phyloP scores from a whole-genome alignment of 64 coral and sea anemone genomes.

The Anthopleura sola region DNA sequence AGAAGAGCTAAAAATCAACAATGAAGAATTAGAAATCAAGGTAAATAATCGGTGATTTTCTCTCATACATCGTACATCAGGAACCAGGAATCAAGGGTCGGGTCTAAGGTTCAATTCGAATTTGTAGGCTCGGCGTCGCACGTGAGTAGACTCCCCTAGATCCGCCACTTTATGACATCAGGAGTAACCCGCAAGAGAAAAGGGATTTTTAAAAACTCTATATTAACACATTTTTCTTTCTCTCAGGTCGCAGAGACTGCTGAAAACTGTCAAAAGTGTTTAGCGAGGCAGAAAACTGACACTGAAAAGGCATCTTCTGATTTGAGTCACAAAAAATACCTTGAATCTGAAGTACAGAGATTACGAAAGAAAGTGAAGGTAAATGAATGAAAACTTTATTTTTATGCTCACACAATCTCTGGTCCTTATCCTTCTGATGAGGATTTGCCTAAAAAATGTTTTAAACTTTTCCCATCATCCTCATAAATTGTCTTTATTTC shows the following conservation, averaged over 20 bases:
- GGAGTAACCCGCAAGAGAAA: too few relatives aligned
- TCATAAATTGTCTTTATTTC: too few relatives aligned
- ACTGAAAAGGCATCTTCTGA: background rate
- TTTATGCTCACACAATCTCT: too few relatives aligned
- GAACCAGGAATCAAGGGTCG: conserved; percentile 60
- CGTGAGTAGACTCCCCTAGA: too few relatives aligned
- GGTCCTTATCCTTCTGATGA: too few relatives aligned
- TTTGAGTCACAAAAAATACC: background rate
- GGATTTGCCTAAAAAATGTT: background rate
- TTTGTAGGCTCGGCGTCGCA: too few relatives aligned
- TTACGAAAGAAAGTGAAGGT: conserved; percentile 15
- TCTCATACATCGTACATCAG: conserved; percentile 65
- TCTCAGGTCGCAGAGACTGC: background rate
- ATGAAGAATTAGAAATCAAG: conserved; percentile 74
- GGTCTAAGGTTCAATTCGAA: too few relatives aligned
- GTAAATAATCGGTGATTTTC: conserved; percentile 51
- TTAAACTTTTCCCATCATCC: too few relatives aligned
- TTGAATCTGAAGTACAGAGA: conserved; percentile 31
- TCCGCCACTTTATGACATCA: too few relatives aligned
- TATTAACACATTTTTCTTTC: background rate
- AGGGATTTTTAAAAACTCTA: background rate
- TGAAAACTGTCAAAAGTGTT: background rate
- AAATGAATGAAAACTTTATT: background rate
- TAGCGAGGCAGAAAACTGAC: background rate
- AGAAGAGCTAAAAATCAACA: conserved; percentile 66